Evolutionary conservation across 2,113 vertebrate species (phyloP).

Genomic region (Oryzias woworae): DNA sequence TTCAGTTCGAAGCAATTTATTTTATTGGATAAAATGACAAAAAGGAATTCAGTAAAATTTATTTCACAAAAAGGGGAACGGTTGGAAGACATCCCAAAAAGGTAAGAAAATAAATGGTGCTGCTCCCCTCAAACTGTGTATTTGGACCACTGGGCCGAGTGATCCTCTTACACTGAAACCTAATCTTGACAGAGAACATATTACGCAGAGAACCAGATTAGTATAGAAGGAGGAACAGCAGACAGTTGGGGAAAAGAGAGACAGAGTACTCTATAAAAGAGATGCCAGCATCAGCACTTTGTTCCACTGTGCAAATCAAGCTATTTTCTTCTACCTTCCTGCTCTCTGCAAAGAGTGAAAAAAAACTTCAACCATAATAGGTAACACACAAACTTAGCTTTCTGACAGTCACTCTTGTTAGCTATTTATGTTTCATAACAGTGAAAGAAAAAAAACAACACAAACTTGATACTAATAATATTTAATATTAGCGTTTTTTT

Average conservation of each 20-base stretch:
- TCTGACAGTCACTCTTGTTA: background rate
- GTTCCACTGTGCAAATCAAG: constrained; percentile 39
- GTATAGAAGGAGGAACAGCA: constrained; percentile 36
- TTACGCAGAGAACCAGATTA: constrained; percentile 48
- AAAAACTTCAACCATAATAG: constrained; percentile 47
- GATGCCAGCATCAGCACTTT: constrained; percentile 59
- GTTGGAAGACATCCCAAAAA: background rate
- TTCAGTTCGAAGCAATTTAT: constrained; percentile 12
- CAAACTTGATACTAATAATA: too few species aligned
- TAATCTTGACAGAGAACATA: constrained; percentile 40
- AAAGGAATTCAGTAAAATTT: background rate
- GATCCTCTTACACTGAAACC: constrained; percentile 37
- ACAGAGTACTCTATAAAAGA: constrained; percentile 36
- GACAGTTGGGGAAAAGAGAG: constrained; percentile 35
- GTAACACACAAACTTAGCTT: constrained; percentile 52
- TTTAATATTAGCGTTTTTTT: too few species aligned
- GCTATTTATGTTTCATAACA: too few species aligned
- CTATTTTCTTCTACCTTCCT: constrained; percentile 47
- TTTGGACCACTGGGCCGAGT: constrained; percentile 12
- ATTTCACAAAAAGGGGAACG: background rate
- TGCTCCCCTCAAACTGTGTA: constrained; percentile 1
- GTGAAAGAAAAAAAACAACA: too few species aligned
- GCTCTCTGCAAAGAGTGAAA: constrained; percentile 28
- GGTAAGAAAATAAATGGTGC: constrained; percentile 10
- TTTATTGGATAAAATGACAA: background rate